These are phyloP conservation scores for Pelmatolapia mariae DNA, from an alignment of 2,113 vertebrate species.

Conservation along the genomic window DNA sequence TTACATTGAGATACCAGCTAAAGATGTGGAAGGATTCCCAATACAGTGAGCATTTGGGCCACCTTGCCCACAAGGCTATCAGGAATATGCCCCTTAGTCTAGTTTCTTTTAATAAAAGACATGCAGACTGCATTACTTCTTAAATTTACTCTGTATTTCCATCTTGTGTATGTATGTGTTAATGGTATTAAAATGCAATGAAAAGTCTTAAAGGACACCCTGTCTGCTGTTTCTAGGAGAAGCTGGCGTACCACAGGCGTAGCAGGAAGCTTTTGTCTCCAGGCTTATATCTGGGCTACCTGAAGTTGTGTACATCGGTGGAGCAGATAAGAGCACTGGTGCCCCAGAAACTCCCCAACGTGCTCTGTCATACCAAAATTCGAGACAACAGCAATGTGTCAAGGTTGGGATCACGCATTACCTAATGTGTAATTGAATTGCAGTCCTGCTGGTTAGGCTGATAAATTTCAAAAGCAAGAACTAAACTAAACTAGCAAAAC, in stretches of 20 bases:
- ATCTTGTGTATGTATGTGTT: background rate
- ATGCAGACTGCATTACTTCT: background rate
- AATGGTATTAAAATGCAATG: background rate
- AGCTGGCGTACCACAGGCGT: conserved; percentile 81
- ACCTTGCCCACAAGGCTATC: background rate
- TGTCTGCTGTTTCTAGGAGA: conserved; percentile 72
- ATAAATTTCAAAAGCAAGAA: background rate
- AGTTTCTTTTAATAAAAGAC: background rate
- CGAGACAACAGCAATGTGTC: conserved; percentile 86
- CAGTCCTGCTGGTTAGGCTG: background rate
- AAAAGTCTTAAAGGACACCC: background rate
- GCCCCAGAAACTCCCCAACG: conserved; percentile 83
- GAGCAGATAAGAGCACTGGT: conserved; percentile 89
- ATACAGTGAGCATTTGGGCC: background rate
- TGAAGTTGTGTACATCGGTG: conserved; percentile 88
- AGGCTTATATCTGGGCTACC: conserved; percentile 85
- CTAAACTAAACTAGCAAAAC: background rate
- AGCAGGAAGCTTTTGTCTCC: conserved; percentile 79
- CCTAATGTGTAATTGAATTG: background rate
- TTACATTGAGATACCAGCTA: background rate
- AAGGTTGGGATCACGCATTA: conserved; percentile 62
- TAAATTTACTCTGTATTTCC: background rate
- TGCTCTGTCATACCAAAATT: conserved; percentile 86
- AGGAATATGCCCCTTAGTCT: background rate
- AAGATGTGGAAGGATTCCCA: background rate